A percentile compares a stretch with the other conserved stretches of the same genome.
Conservation (phyloP, 2,888 invertebrate genomes). For the Dasypogon diadema region DNA sequence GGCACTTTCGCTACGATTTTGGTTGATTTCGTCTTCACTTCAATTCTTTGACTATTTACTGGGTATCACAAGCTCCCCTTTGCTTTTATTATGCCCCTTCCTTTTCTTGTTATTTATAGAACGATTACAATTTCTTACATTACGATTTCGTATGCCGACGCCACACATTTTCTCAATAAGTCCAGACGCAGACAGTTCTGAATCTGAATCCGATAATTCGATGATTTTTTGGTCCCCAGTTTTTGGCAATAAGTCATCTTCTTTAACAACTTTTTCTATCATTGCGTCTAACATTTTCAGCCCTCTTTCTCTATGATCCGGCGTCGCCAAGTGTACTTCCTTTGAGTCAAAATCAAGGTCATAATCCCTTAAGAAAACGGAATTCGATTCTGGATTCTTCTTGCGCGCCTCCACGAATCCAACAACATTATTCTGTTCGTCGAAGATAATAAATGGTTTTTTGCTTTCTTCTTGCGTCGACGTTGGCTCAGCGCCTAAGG, state of each 20-base stretch:
- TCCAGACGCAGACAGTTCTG: not conserved
- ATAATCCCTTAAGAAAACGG: not conserved
- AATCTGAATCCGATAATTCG: not conserved
- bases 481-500: not conserved
- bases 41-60: too few species aligned
- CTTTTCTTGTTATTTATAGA: too few species aligned
- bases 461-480: not conserved
- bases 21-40: too few species aligned
- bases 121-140: too few species aligned
- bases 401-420: not conserved
- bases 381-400: not conserved
- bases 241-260: not conserved
- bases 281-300: not conserved
- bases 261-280: not conserved
- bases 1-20: too few species aligned
- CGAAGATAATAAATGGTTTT: not conserved
- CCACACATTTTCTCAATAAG: not conserved
- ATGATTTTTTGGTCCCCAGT: not conserved
- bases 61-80: too few species aligned
- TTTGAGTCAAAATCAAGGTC: not conserved
- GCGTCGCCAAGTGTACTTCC: not conserved
- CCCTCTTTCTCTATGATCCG: not conserved
- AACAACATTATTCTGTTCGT: not conserved
- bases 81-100: too few species aligned
- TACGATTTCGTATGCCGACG: too few species aligned